A percentile compares a stretch with the other conserved stretches of the same genome.
Evolutionary conservation across 2,797 vertebrate genomes (phyloP).

Genomic region (Ibycter americanus): DNA sequence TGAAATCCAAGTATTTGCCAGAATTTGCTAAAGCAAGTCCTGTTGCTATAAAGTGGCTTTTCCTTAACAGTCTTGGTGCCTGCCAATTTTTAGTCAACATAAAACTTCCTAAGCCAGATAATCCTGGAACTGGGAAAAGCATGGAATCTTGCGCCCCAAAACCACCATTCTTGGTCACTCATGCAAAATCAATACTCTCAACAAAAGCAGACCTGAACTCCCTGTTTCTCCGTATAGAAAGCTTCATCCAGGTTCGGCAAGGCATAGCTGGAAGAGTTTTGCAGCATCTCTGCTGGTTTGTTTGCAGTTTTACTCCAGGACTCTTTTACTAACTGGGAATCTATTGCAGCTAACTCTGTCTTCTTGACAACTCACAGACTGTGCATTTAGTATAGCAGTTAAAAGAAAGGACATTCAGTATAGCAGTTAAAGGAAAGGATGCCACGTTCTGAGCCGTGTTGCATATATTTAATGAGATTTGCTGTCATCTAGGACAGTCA

Average conservation of each 20-base stretch:
- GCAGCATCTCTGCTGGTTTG: neutral
- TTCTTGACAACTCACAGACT: neutral
- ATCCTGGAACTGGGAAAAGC: neutral
- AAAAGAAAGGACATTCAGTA: neutral
- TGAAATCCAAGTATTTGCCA: neutral
- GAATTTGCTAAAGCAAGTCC: neutral
- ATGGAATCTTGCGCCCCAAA: neutral
- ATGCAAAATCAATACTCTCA: neutral
- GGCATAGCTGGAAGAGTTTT: neutral
- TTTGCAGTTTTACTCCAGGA: neutral
- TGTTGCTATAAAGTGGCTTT: neutral
- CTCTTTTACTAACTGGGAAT: neutral
- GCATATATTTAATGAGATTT: neutral
- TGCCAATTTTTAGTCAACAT: neutral
- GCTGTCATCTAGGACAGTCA: neutral
- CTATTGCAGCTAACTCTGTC: neutral
- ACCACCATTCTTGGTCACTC: neutral
- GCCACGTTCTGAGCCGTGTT: neutral
- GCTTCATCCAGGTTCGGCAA: neutral
- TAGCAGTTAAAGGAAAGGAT: neutral
- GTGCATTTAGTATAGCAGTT: neutral
- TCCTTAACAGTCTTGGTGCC: neutral
- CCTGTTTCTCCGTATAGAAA: neutral
- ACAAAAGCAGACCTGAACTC: neutral
- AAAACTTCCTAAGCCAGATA: neutral